A percentile compares a stretch with the other conserved stretches of the same genome.
Conservation (phyloP, 2,888 invertebrate genomes). For the Dynastes tityus region DNA sequence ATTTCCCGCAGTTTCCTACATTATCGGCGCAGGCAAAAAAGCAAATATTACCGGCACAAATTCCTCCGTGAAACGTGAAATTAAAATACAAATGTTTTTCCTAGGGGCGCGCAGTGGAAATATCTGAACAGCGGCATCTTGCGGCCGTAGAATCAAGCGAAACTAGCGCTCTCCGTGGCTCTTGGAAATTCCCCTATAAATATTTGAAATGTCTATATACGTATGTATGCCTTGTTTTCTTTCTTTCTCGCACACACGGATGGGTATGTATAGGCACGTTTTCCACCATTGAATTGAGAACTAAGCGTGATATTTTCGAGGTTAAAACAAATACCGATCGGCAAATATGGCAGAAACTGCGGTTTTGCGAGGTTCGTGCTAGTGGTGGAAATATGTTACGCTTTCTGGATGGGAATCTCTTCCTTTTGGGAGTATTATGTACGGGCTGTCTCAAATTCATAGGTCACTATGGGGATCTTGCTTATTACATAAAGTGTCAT, state of each 20-base stretch:
- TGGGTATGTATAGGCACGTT: too few species aligned
- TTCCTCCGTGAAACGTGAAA: not conserved
- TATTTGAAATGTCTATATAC: constrained; percentile 7
- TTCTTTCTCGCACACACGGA: too few species aligned
- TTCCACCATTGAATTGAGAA: not conserved
- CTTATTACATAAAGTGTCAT: too few species aligned
- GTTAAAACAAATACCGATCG: constrained; percentile 29
- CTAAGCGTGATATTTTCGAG: constrained; percentile 17
- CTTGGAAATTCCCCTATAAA: constrained; percentile 7
- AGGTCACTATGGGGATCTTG: too few species aligned
- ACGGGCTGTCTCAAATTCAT: too few species aligned
- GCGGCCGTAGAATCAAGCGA: not conserved
- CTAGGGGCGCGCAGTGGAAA: not conserved
- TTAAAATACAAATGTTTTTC: constrained; percentile 20
- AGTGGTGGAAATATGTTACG: too few species aligned
- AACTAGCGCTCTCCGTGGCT: not conserved
- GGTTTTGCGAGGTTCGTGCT: too few species aligned
- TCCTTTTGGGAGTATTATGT: too few species aligned
- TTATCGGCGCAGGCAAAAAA: not conserved
- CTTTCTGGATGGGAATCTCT: too few species aligned
- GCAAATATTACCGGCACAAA: too few species aligned
- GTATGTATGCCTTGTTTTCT: not conserved
- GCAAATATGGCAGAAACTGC: not conserved
- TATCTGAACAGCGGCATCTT: not conserved
- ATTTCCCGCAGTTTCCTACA: not conserved